Conservation (phyloP, 1,140 invertebrate species). For the Lepidotrigona ventralis region DNA sequence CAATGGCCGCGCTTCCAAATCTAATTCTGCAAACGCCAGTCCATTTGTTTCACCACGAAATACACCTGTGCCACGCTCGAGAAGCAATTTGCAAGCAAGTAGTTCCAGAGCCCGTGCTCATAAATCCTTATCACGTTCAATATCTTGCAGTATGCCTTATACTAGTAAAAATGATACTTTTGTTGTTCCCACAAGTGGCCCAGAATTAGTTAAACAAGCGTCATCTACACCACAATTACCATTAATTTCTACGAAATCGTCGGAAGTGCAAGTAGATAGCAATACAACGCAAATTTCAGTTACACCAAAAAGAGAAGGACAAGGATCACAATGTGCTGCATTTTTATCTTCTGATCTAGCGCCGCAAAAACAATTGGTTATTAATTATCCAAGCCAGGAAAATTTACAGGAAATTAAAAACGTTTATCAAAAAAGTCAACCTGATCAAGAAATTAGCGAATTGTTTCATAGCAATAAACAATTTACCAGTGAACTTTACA, state of each 20-base stretch:
- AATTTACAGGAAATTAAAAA: conserved; percentile 77
- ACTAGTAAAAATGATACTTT: conserved; percentile 72
- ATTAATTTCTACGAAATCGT: conserved; percentile 62
- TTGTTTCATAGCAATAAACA: conserved; percentile 70
- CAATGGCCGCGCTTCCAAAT: conserved; percentile 79
- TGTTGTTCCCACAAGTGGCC: conserved; percentile 73
- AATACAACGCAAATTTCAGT: conserved; percentile 54
- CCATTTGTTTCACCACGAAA: conserved; percentile 92
- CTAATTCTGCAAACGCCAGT: conserved; percentile 83
- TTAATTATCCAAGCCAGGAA: conserved; percentile 78
- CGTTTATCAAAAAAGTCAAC: conserved; percentile 69
- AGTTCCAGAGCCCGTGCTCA: conserved; percentile 68
- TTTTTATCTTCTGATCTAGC: conserved; percentile 69
- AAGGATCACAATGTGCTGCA: conserved; percentile 58
- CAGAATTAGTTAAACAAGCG: conserved; percentile 67
- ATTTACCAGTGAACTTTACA: conserved; percentile 76
- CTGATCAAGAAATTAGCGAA: conserved; percentile 76
- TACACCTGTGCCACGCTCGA: conserved; percentile 85
- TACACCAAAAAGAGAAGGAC: conserved; percentile 59
- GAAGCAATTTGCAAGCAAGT: conserved; percentile 74
- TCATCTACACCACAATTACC: conserved; percentile 56
- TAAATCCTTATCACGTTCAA: conserved; percentile 74
- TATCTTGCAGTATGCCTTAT: conserved; percentile 74
- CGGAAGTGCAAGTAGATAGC: conserved; percentile 67
- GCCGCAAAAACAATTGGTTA: conserved; percentile 76